phyloP scores from a whole-genome alignment of 2,113 vertebrate species.

The Catharus bicknelli region DNA sequence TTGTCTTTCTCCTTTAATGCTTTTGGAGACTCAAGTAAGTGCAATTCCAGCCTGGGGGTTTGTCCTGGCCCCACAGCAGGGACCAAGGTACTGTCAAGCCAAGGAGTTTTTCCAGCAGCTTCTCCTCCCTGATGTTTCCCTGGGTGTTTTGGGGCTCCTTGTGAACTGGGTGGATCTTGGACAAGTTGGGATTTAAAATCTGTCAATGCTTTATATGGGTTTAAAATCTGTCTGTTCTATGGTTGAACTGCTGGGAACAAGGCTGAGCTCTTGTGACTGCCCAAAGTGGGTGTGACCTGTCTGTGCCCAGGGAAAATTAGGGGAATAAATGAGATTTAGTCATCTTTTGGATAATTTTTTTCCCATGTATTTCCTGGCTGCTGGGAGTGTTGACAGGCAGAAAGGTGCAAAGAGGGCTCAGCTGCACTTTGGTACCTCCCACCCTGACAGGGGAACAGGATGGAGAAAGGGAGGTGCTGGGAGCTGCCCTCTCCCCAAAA shows the following conservation, averaged over 20 bases:
- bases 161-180: neutral
- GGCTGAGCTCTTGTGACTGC: neutral
- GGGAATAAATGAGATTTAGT: neutral
- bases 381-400: neutral
- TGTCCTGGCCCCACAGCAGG: neutral
- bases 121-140: neutral
- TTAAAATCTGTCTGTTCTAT: neutral
- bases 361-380: neutral
- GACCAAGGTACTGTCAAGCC: neutral
- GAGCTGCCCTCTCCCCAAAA: neutral
- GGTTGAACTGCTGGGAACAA: neutral
- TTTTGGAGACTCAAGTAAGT: conserved; percentile 58
- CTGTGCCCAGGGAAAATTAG: neutral
- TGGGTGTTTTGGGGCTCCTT: neutral
- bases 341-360: neutral
- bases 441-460: neutral
- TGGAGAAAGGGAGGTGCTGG: neutral
- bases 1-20: conserved; percentile 52
- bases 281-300: neutral
- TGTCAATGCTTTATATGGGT: fast-evolving
- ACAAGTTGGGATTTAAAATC: neutral
- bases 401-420: neutral
- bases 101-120: neutral
- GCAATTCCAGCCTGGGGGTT: neutral
- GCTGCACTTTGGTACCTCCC: neutral